Base-by-base conservation (phyloP, 2,113 vertebrate genomes). In the Pampusana beccarii region DNA sequence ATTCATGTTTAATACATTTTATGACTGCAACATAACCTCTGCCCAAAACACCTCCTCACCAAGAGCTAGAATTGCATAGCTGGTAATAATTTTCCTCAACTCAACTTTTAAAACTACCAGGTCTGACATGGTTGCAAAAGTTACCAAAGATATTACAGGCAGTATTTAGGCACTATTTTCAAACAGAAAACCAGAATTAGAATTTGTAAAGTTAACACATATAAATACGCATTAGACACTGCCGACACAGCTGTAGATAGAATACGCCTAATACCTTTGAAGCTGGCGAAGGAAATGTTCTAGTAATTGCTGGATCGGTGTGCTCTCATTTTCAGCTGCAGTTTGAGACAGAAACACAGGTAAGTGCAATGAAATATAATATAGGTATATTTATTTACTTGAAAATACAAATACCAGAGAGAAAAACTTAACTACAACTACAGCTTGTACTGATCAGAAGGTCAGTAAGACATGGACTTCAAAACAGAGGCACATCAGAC, bases 201-300 rank as follows among this genome's bases (percentile, higher is more conserved):
- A 56, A 65, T 31, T 54, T 90, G 26, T 62, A 14, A 70, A 61
- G n/a, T 25, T 24, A 80, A 64, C 38, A 72, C 4, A 34, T 18
- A 28, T 1, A 62, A 84, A 54, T 9, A 58, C 5, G 5, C 57
- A 53, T 14, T 29, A 91, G 54, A 58, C 25, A 12, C 3, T 2
- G 16, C 10, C 2, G 2, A 58, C n/a, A 72, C 7, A 51, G 38
- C 17, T 70, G n/a, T 16, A 48, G 26, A 29, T 18, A 79, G 16
- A 53, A 34, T 6, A 60, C 0, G 0, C 33, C 85, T 6, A 14
- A 97, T 96, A 99, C 99, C 99, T 99, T 88, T 99, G 99, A 58
- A 99, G 97, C 96, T 99, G 99, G 31, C 99, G 99, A 81, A 99
- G 97, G 85, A 99, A 99, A 94, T 99, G 99, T 80, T 99, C 99